Percentiles rank a stretch among this genome's conserved stretches.
Evolutionary conservation across 2,888 invertebrate genomes (phyloP).

Genomic region (Tetranychus piercei): DNA sequence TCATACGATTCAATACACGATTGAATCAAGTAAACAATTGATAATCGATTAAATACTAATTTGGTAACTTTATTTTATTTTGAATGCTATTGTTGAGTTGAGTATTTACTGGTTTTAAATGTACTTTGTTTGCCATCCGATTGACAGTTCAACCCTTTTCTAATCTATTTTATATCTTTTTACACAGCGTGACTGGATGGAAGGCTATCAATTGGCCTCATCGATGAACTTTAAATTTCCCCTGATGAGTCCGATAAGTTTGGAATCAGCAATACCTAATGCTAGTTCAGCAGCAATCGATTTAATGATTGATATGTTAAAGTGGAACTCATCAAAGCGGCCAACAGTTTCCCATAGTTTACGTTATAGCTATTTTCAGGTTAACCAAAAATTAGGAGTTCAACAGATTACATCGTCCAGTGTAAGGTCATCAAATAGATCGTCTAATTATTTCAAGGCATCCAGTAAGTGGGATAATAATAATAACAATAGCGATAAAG

Average conservation of each 20-base stretch:
- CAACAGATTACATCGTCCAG: not conserved
- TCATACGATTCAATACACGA: too few relatives aligned
- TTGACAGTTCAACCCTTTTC: not conserved
- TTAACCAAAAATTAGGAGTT: constrained; percentile 13
- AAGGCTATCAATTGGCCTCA: constrained; percentile 75
- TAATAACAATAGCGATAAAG: not conserved
- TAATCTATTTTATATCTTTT: not conserved
- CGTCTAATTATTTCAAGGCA: not conserved
- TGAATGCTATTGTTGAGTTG: not conserved
- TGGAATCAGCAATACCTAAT: constrained; percentile 63
- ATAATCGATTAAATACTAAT: not conserved
- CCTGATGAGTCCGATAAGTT: constrained; percentile 57
- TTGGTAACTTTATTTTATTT: not conserved
- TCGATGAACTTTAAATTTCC: constrained; percentile 93
- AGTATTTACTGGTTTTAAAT: not conserved
- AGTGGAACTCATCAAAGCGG: constrained; percentile 77
- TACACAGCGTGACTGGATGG: constrained; percentile 70
- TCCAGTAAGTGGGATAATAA: not conserved
- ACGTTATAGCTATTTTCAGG: constrained; percentile 19
- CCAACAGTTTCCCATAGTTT: constrained; percentile 49
- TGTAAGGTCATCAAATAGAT: not conserved
- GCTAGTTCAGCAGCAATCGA: constrained; percentile 58
- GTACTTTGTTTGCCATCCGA: not conserved
- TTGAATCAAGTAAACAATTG: not conserved
- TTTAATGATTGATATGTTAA: constrained; percentile 63